Base-by-base conservation (phyloP, 2,797 vertebrate species). In the Lophura swinhoii region DNA sequence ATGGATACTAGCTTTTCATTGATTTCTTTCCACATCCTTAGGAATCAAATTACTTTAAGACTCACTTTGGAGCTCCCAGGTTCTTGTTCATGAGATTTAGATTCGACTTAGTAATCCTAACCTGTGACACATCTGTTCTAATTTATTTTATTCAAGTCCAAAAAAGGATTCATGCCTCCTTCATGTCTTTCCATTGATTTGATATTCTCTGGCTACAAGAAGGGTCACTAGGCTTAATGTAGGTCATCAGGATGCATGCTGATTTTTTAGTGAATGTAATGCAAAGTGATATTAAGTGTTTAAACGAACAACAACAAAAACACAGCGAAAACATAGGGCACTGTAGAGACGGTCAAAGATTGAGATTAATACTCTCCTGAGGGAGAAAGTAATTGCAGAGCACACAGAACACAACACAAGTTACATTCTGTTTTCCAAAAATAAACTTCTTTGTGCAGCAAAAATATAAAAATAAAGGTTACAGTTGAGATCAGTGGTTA, bases 21-120 rank as follows among this genome's bases (percentile, higher is more conserved):
- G 92, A 95, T 96, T 94, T 87, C 69, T 90, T 84, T 84, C 94
- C 37, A 76, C 82, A 89, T 93, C 73, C 70, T 95, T 56, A 81
- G 73, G 64, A 95, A 95, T 87, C 51, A 59, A 91, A 96, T 73
- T 73, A 44, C 84, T 75, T 1, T 29, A 83, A 92, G 79, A 55
- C 33, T 91, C 44, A 53, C 66, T 84, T 59, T 74, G 74, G 51
- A 93, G 84, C 39, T 75, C 73, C 35, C 39, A 69, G 62, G 26
- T 70, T 94, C 95, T 87, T 87, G 48, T 37, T 96, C 64, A 55
- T 80, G 49, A 48, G 9, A 66, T 90, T 90, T 93, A 78, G 66
- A 69, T 85, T 73, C 8, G 2, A 59, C 39, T 93, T 31, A 4
- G 90, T 66, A 91, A 91, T 82, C 70, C 53, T 55, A 55, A 55